Evolutionary conservation across 2,797 vertebrate species (phyloP).

Genomic region (Clamator glandarius): DNA sequence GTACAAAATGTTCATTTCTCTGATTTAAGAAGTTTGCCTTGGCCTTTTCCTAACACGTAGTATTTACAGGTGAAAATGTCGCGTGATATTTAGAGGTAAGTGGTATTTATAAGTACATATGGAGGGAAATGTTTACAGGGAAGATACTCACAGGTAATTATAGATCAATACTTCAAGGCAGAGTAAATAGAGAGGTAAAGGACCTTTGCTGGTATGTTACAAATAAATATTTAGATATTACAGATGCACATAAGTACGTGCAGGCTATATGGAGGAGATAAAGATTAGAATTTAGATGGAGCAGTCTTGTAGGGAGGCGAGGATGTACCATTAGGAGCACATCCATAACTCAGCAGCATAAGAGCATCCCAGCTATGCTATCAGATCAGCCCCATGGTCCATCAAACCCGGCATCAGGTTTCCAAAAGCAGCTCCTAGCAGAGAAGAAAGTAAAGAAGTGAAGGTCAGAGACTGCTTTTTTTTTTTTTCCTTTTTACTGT

Average conservation of each 20-base stretch:
- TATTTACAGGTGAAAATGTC: conserved; percentile 53
- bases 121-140: conserved; percentile 62
- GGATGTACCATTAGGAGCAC: not conserved
- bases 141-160: conserved; percentile 47
- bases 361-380: not conserved
- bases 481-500: too few relatives aligned
- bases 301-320: not conserved
- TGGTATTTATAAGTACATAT: conserved; percentile 63
- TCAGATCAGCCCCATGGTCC: not conserved
- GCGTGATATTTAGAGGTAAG: conserved; percentile 47
- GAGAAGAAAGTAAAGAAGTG: accelerated
- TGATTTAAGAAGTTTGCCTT: conserved; percentile 27
- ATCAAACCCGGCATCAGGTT: not conserved
- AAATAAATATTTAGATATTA: conserved; percentile 60
- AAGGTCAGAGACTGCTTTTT: conserved; percentile 9
- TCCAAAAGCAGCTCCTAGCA: not conserved
- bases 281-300: conserved; percentile 33
- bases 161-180: conserved; percentile 61
- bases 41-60: conserved; percentile 34
- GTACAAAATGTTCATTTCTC: not conserved
- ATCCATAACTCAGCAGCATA: not conserved
- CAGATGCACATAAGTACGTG: not conserved
- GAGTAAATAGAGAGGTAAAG: conserved; percentile 55
- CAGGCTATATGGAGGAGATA: not conserved
- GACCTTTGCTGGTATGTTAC: conserved; percentile 41